These are phyloP conservation scores for Eupithecia pulchellata DNA, from an alignment of 2,888 invertebrate species.

Conservation along the genomic window DNA sequence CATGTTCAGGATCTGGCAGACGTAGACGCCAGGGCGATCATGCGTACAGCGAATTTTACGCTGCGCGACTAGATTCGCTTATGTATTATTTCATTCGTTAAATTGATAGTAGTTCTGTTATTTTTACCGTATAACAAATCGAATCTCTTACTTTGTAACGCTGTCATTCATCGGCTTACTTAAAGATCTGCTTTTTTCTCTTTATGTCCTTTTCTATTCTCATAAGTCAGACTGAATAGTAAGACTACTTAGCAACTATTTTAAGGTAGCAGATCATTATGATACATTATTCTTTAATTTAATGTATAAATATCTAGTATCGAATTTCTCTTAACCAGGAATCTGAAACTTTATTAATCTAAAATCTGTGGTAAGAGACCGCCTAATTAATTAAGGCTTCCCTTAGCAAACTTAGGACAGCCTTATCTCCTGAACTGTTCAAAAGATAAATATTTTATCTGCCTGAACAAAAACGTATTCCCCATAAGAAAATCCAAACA, in stretches of 20 bases:
- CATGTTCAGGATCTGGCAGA: constrained; percentile 72
- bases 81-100: constrained; percentile 55
- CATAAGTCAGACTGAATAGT: too few species aligned
- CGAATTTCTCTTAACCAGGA: not conserved
- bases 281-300: not conserved
- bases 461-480: constrained; percentile 44
- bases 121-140: not conserved
- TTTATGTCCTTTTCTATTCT: too few species aligned
- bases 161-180: too few species aligned
- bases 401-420: constrained; percentile 6
- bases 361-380: constrained; percentile 2
- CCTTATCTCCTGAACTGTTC: constrained; percentile 24
- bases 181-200: too few species aligned
- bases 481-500: constrained; percentile 53
- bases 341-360: not conserved
- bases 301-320: not conserved
- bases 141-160: not conserved
- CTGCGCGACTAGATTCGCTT: constrained; percentile 68
- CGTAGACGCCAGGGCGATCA: constrained; percentile 72
- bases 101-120: constrained; percentile 1
- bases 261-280: too few species aligned
- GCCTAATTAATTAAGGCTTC: constrained; percentile 12
- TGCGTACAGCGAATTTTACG: constrained; percentile 82
- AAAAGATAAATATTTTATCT: constrained; percentile 27
- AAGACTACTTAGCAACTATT: too few species aligned